Conservation (phyloP, 2,888 invertebrate species). For the Empis livida region DNA sequence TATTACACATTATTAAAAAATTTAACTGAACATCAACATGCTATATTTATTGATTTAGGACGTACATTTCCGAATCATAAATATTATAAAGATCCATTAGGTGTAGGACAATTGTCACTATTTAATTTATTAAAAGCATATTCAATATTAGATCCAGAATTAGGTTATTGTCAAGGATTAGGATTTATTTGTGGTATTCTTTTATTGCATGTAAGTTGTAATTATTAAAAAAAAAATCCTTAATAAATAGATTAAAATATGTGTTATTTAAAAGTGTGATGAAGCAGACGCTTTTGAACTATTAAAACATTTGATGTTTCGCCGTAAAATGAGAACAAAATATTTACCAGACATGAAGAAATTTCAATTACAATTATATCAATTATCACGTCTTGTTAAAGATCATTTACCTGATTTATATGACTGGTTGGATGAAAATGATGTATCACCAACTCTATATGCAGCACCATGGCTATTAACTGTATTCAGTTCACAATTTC, state of each 20-base stretch:
- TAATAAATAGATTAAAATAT: neutral
- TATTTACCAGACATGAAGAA: constrained; percentile 93
- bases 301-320: constrained; percentile 83
- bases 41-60: constrained; percentile 90
- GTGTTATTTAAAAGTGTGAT: constrained; percentile 55
- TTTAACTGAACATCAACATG: constrained; percentile 90
- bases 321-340: constrained; percentile 72
- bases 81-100: constrained; percentile 82
- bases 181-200: constrained; percentile 92
- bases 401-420: constrained; percentile 79
- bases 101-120: constrained; percentile 83
- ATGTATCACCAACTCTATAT: constrained; percentile 87
- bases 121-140: constrained; percentile 95
- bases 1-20: constrained; percentile 72
- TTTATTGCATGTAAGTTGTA: constrained; percentile 72
- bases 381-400: constrained; percentile 79
- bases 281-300: constrained; percentile 83
- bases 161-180: constrained; percentile 93
- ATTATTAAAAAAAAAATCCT: neutral
- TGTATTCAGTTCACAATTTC: constrained; percentile 81
- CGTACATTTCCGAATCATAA: constrained; percentile 82
- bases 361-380: constrained; percentile 80
- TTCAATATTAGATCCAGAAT: constrained; percentile 83
- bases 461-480: constrained; percentile 97
- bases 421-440: constrained; percentile 71